phyloP scores from a whole-genome alignment of 1,140 invertebrate genomes.

The Phenacoccus solenopsis region DNA sequence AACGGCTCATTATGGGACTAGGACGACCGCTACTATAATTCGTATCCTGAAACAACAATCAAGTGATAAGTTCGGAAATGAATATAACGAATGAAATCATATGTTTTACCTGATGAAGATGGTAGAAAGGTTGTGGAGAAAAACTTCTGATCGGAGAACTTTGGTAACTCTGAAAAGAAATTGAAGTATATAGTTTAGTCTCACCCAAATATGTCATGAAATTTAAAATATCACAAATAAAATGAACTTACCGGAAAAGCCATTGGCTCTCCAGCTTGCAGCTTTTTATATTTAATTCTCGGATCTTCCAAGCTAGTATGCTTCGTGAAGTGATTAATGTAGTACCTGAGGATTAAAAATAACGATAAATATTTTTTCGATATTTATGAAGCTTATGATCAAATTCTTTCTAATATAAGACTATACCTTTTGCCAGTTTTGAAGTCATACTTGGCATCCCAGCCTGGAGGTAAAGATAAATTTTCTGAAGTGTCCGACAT shows the following conservation, averaged over 20 bases:
- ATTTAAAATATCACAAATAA: neutral
- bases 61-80: too few species aligned
- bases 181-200: neutral
- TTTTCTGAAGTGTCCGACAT: slow-evolving; percentile 22
- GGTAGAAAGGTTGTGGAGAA: slow-evolving; percentile 23
- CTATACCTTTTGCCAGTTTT: slow-evolving; percentile 27
- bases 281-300: slow-evolving; percentile 21
- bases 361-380: neutral
- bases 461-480: slow-evolving; percentile 25
- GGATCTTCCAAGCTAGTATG: slow-evolving; percentile 27
- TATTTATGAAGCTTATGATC: neutral
- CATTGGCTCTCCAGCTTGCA: neutral
- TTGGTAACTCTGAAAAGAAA: slow-evolving; percentile 19
- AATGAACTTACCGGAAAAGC: neutral
- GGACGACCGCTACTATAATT: slow-evolving; percentile 34
- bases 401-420: neutral
- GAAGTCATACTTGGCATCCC: slow-evolving; percentile 26
- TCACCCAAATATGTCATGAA: slow-evolving; percentile 18
- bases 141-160: slow-evolving; percentile 22
- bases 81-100: neutral
- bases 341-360: slow-evolving; percentile 25
- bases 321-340: slow-evolving; percentile 27
- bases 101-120: slow-evolving; percentile 20
- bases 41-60: slow-evolving; percentile 22
- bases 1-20: slow-evolving; percentile 28